A percentile compares a stretch with the other conserved stretches of the same genome.
phyloP scores from a whole-genome alignment of 2,113 vertebrate genomes.

The Eulemur macaco region DNA sequence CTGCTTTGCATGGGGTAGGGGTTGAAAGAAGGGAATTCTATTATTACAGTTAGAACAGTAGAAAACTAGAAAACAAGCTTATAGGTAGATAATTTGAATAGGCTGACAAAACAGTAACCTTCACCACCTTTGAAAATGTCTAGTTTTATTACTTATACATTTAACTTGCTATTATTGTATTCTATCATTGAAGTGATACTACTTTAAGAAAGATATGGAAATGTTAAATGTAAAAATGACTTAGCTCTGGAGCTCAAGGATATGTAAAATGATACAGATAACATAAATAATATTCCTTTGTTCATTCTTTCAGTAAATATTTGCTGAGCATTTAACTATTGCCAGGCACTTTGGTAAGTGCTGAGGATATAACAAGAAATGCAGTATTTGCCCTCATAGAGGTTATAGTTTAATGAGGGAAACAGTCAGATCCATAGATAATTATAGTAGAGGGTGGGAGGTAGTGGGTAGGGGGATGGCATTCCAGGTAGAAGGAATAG shows the following conservation, averaged over 20 bases:
- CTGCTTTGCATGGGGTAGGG: not conserved
- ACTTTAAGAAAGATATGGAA: not conserved
- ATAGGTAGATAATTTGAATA: slow-evolving; percentile 52
- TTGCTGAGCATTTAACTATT: slow-evolving; percentile 29
- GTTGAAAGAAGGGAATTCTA: not conserved
- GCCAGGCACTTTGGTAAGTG: not conserved
- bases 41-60: not conserved
- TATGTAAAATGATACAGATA: slow-evolving; percentile 13
- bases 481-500: slow-evolving; percentile 18
- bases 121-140: slow-evolving; percentile 28
- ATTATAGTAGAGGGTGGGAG: not conserved
- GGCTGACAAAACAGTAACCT: slow-evolving; percentile 32
- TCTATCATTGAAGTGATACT: slow-evolving; percentile 28
- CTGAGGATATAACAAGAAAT: slow-evolving; percentile 26
- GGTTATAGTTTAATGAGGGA: slow-evolving; percentile 29
- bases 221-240: slow-evolving; percentile 38
- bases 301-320: slow-evolving; percentile 49
- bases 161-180: slow-evolving; percentile 53
- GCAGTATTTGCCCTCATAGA: not conserved
- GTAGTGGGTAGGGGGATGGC: not conserved
- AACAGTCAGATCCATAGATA: not conserved
- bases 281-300: not conserved
- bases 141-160: slow-evolving; percentile 33
- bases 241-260: not conserved
- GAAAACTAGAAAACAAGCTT: slow-evolving; percentile 45